A percentile compares a stretch with the other conserved stretches of the same genome.
Evolutionary conservation across 2,113 vertebrate species (phyloP).

Genomic region (Tonatia bakeri): DNA sequence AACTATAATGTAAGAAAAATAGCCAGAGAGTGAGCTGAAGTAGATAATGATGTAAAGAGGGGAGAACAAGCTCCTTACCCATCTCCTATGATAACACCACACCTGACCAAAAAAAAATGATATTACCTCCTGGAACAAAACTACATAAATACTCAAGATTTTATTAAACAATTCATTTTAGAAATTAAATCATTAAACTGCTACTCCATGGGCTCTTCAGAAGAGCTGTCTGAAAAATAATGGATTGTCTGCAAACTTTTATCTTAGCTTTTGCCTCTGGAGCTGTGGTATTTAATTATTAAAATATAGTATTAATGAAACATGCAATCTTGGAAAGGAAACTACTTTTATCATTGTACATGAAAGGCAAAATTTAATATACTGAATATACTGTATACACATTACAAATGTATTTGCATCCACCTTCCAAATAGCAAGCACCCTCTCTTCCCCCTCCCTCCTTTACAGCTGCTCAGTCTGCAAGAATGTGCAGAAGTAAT

Average conservation of each 20-base stretch:
- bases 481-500: constrained; percentile 73
- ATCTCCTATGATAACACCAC: constrained; percentile 53
- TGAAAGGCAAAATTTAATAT: constrained; percentile 67
- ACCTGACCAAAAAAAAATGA: constrained; percentile 69
- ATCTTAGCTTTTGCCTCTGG: constrained; percentile 73
- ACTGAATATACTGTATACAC: constrained; percentile 51
- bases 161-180: constrained; percentile 78
- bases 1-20: background rate
- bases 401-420: constrained; percentile 66
- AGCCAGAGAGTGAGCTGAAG: constrained; percentile 50
- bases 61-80: background rate
- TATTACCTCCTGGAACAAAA: constrained; percentile 66
- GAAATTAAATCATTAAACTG: constrained; percentile 77
- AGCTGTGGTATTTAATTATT: constrained; percentile 82
- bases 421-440: constrained; percentile 66
- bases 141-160: constrained; percentile 73
- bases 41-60: constrained; percentile 27
- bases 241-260: constrained; percentile 80
- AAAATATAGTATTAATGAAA: constrained; percentile 80
- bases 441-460: background rate
- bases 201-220: constrained; percentile 72
- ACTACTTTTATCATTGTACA: constrained; percentile 74
- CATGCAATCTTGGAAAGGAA: constrained; percentile 74
- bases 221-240: constrained; percentile 75
- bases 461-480: constrained; percentile 75